Evolutionary conservation across 2,888 invertebrate genomes (phyloP), one percentile per base, ranked within the genome.

Genomic region (Opisthograptis luteolata): DNA sequence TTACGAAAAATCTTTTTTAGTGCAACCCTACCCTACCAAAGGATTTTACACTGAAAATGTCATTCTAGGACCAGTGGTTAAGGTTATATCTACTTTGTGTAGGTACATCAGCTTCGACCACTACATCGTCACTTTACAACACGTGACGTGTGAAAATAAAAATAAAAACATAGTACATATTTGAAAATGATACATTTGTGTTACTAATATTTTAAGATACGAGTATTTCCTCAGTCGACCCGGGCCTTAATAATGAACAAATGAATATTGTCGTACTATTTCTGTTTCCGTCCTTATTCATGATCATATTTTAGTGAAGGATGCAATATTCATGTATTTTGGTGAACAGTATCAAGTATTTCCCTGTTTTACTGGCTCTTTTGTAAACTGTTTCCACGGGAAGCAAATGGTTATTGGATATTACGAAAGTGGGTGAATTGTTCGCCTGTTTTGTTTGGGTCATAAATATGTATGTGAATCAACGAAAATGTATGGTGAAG

Each of bases 171-270:
- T n/a, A n/a, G n/a, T n/a, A n/a, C n/a, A n/a, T n/a, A n/a, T n/a
- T n/a, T n/a, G n/a, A n/a, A n/a, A n/a, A n/a, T n/a, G n/a, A n/a
- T n/a, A n/a, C n/a, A n/a, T n/a, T n/a, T n/a, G n/a, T n/a, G n/a
- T n/a, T n/a, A n/a, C n/a, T n/a, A n/a, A n/a, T n/a, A n/a, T n/a
- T n/a, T n/a, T n/a, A n/a, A n/a, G n/a, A n/a, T n/a, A n/a, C n/a
- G n/a, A n/a, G n/a, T n/a, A n/a, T n/a, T n/a, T n/a, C n/a, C n/a
- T n/a, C n/a, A n/a, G n/a, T n/a, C n/a, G n/a, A n/a, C n/a, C n/a
- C n/a, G n/a, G n/a, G n/a, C n/a, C 73, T 74, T 76, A 78, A 80
- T 76, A 74, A 79, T 77, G 79, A 84, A 80, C 79, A 81, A 79
- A 81, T 79, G 73, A 79, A 79, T 76, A 73, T 74, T 64, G 68